Conservation (phyloP, 2,113 vertebrate genomes). For the Cryptoleucopteryx plumbea region DNA sequence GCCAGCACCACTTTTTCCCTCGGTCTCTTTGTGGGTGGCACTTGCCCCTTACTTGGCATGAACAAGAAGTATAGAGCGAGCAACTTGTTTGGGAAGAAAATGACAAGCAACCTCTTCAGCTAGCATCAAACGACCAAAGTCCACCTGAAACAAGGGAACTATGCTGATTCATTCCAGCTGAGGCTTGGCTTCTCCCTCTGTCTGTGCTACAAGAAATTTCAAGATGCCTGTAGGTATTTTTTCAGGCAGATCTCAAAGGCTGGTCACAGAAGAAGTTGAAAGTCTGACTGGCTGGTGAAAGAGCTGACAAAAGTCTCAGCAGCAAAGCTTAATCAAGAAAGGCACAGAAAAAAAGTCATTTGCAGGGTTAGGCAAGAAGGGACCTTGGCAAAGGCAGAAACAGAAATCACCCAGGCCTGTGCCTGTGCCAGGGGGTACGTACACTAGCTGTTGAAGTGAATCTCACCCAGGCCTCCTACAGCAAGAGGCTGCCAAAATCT, state of each 20-base stretch:
- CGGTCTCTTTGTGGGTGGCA: not conserved
- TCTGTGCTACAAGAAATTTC: not conserved
- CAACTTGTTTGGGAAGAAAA: not conserved
- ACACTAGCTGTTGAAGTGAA: not conserved
- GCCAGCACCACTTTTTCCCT: not conserved
- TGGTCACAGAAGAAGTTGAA: not conserved
- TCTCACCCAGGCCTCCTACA: not conserved
- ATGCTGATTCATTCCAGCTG: not conserved
- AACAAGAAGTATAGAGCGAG: not conserved
- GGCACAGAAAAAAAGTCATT: not conserved
- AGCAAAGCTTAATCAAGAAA: not conserved
- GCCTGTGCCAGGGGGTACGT: not conserved
- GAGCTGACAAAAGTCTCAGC: not conserved
- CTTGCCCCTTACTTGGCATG: not conserved
- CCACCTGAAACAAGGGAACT: not conserved
- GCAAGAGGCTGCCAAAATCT: not conserved
- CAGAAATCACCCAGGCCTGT: accelerated
- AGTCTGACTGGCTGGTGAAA: not conserved
- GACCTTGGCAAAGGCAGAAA: not conserved
- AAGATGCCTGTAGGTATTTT: not conserved
- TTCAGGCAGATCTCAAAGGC: not conserved
- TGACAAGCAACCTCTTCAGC: not conserved
- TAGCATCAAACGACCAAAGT: not conserved
- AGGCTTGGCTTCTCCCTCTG: not conserved
- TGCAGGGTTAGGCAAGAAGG: not conserved